Evolutionary conservation across 1,140 invertebrate genomes (phyloP), one percentile per base, ranked within the genome.

Genomic region (Calliphora vicina): DNA sequence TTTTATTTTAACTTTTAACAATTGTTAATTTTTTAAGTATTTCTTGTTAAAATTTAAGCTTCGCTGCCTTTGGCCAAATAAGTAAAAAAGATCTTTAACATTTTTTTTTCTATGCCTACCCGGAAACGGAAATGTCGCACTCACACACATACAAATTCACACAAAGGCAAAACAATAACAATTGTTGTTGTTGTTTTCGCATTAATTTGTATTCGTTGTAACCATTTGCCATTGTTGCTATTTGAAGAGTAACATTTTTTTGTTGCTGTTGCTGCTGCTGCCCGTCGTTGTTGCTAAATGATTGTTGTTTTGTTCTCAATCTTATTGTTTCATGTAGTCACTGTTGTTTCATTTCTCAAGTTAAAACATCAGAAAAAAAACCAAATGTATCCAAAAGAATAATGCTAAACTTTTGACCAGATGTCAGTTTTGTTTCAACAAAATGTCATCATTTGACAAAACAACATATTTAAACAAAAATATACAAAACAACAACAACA

Each of bases 401-500:
- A 67, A 67, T 67, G 61, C 61, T 67, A 5, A 67, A 67, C 61
- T 67, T 67, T 23, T 67, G 61, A 67, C 61, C 61, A 67, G 20
- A 67, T 67, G 61, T 67, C 61, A 67, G n/a, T 67, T 67, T 67
- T 67, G 61, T 67, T 67, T 67, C 20, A 67, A 67, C 61, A 25
- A 67, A 67, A 67, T 10, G 61, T 67, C 61, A 67, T 67, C 61
- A 25, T 67, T 67, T 67, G 20, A 67, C 61, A 67, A 67, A 67
- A 20, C n/a, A 67, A 67, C 61, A 67, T 25, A 67, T 67, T 67
- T 10, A 67, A 67, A 23, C 9, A 23, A 67, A 67, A 45, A 45
- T 43, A 6, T 43, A 57, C 50, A 57, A 17, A 57, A 10, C 6
- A 8, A 57, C 9, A 57, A 57, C 50, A n/a, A n/a, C n/a, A n/a